Evolutionary conservation across 35 echinoderm and acorn worm genomes (phyloP), one percentile per base, ranked within the genome.

Genomic region (Apostichopus japonicus): DNA sequence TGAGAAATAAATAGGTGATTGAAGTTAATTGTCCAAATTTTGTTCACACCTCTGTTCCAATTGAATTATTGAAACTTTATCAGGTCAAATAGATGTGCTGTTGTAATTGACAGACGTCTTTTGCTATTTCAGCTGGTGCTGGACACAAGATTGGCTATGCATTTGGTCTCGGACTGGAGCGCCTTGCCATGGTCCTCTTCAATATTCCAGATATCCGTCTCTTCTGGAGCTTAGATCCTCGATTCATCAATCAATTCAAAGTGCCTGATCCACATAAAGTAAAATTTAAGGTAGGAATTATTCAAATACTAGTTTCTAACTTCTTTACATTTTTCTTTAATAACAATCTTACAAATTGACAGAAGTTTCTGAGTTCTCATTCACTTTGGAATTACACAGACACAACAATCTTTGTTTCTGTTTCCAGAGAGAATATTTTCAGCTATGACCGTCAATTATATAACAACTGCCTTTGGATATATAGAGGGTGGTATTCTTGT

Each of bases 61-160:
- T 44, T 44, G 33, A 44, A 0, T 44, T 4, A 44, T 44, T 44
- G 33, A 44, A 44, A 44, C 25, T 44, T 21, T 72, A 13, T 15
- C 7, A 61, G 57, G 13, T 61, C 1, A 61, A 61, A 61, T 61
- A 10, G 13, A 13, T 77, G 4, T 7, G 19, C 19, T 17, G 19
- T 77, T 77, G 75, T 7, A 15, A 77, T 8, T 77, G 19, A 23
- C 19, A 77, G 24, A 27, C 1, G 19, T 77, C 10, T 84, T 65
- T 75, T 86, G 58, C 21, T 44, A 44, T 87, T 81, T 11, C 88
- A 98, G 97, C 97, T 91, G 93, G 94, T 93, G 94, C 94, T 51
- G 94, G 94, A 57, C 75, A 95, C 10, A 96, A 94, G 51, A 94
- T 98, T 79, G 97, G 97, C 79, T 98, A 98, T 96, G 97, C 97